A percentile compares a stretch with the other conserved stretches of the same genome.
These are phyloP conservation scores for Zoanthus solanderi DNA, from an alignment of 92 coral and sea anemone genomes.

Conservation along the genomic window DNA sequence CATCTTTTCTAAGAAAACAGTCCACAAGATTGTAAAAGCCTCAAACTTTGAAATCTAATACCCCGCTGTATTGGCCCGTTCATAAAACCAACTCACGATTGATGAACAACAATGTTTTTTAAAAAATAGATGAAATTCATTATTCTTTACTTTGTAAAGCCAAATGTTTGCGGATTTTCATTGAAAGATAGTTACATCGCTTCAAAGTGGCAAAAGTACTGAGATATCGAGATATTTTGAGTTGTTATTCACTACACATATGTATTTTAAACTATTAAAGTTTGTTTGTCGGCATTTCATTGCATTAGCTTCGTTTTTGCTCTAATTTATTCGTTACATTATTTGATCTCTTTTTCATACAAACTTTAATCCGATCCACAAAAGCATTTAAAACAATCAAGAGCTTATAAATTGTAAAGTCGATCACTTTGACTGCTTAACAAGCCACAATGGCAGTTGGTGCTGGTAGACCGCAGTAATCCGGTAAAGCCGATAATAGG, in stretches of 20 bases:
- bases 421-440: neutral
- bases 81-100: neutral
- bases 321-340: too few species aligned
- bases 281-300: too few species aligned
- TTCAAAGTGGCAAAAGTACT: neutral
- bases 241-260: too few species aligned
- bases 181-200: neutral
- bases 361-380: too few species aligned
- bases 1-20: neutral
- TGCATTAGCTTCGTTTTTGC: too few species aligned
- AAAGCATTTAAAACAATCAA: too few species aligned
- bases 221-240: neutral
- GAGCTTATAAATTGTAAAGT: neutral
- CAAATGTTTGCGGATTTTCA: neutral
- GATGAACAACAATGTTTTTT: neutral
- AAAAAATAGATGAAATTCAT: neutral
- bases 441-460: neutral
- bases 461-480: neutral
- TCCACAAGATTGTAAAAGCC: neutral
- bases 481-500: neutral
- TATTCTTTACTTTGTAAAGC: neutral
- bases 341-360: too few species aligned
- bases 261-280: too few species aligned
- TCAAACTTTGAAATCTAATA: neutral
- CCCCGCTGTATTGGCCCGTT: neutral